Evolutionary conservation across 2,797 vertebrate species (phyloP).

Genomic region (Eptatretus atami): DNA sequence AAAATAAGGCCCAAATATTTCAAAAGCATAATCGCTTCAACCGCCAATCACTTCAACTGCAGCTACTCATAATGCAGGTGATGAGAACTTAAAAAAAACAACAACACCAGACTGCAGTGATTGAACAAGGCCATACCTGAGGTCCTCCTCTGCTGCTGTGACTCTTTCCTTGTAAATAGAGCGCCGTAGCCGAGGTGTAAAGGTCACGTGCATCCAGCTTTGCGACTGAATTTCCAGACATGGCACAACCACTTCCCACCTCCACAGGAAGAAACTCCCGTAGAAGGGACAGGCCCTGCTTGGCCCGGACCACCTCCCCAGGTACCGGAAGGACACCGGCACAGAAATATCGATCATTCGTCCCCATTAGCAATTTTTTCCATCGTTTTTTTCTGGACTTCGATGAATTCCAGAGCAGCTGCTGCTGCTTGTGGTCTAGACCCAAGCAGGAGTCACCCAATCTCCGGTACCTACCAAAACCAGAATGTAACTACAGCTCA

Average conservation of each 20-base stretch:
- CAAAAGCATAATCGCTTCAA: too few species aligned
- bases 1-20: too few species aligned
- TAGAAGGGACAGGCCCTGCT: too few species aligned
- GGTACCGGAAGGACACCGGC: slow-evolving; percentile 20
- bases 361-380: slow-evolving; percentile 10
- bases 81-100: too few species aligned
- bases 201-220: slow-evolving; percentile 11
- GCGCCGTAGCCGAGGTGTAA: slow-evolving; percentile 39
- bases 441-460: slow-evolving; percentile 45
- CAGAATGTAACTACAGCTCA: too few species aligned
- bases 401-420: slow-evolving; percentile 28
- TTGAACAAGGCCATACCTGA: too few species aligned
- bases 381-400: slow-evolving; percentile 17
- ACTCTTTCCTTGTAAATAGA: slow-evolving; percentile 56
- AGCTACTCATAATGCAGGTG: too few species aligned
- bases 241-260: not conserved
- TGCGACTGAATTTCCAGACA: too few species aligned
- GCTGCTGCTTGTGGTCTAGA: slow-evolving; percentile 28
- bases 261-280: slow-evolving; percentile 4
- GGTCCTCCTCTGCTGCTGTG: slow-evolving; percentile 6
- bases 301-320: slow-evolving; percentile 7
- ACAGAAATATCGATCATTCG: slow-evolving; percentile 36
- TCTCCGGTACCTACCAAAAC: slow-evolving; percentile 33
- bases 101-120: too few species aligned
- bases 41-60: too few species aligned